Percentiles rank a stretch among this genome's conserved stretches.
Evolutionary conservation across 2,888 invertebrate species (phyloP).

Genomic region (Elaeidobius kamerunicus): DNA sequence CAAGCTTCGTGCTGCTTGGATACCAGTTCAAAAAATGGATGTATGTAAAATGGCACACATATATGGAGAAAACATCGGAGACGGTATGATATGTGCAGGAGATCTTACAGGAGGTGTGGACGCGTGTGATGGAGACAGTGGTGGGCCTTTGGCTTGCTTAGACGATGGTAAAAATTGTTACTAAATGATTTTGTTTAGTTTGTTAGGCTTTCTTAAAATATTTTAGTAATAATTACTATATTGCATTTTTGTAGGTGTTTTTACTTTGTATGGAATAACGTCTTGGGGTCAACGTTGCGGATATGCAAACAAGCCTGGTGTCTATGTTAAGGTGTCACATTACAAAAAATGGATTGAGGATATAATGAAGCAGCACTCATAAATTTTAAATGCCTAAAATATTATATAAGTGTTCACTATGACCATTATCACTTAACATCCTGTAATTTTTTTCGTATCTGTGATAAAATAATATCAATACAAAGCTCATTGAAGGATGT

Average conservation of each 20-base stretch:
- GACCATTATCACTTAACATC: too few relatives aligned
- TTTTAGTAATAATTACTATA: constrained; percentile 4
- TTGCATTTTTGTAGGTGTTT: constrained; percentile 58
- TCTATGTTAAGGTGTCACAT: constrained; percentile 64
- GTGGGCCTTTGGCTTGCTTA: constrained; percentile 76
- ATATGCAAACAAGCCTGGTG: constrained; percentile 69
- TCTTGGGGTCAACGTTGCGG: constrained; percentile 80
- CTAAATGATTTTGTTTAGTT: neutral
- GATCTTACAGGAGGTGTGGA: constrained; percentile 71
- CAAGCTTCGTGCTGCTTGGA: constrained; percentile 62
- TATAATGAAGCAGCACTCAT: constrained; percentile 48
- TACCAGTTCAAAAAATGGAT: constrained; percentile 64
- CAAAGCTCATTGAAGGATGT: too few relatives aligned
- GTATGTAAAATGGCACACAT: constrained; percentile 64
- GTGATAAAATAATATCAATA: too few relatives aligned
- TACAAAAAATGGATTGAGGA: constrained; percentile 67
- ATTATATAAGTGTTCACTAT: neutral
- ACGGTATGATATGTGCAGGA: constrained; percentile 81
- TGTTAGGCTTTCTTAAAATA: too few relatives aligned
- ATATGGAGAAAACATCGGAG: constrained; percentile 63
- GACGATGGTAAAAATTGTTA: constrained; percentile 53
- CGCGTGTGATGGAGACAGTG: constrained; percentile 81
- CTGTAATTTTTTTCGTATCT: too few relatives aligned
- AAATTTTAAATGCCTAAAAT: neutral
- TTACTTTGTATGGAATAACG: constrained; percentile 67